Base-by-base conservation (phyloP, 2,888 invertebrate genomes). In the Sarcophaga caerulescens region DNA sequence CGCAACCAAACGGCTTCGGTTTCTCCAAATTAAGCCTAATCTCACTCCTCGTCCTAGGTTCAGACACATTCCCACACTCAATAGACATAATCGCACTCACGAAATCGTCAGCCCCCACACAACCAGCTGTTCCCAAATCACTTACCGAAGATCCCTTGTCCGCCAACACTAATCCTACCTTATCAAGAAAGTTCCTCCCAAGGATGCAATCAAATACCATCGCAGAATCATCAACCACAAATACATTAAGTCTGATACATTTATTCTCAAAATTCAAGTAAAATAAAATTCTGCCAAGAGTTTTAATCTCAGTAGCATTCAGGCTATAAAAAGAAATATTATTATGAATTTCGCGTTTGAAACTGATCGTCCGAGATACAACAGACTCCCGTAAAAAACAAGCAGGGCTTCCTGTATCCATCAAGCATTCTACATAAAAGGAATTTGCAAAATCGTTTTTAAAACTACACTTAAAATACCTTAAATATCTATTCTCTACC, bases 351-450 rank as follows among this genome's bases (percentile, higher is more conserved):
- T 35, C 35, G 35, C 35, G 35, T 35, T 8, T 35, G 6, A 35
- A 6, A 35, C 6, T 6, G 6, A 35, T 35, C 35, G 0, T 35
- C 6, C 35, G 14, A 21, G 17, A 23, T 23, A 57, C 6, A 66
- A 68, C 10, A 35, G 69, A 73, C n/a, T n/a, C 45, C 19, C 62
- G 60, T 14, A 82, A 47, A 59, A 77, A 83, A 47, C 77, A 71
- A 1, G 47, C 60, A 21, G 80, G 59, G 3, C 73, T 73, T n/a
- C 73, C 80, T 14, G 73, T 66, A 45, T 80, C 80, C 17, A 83
- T 62, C 25, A 83, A 52, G 68, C 81, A 81, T 73, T 81, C 75
- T 75, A 81, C 21, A 35, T 35, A 74, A 74, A 79, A 68, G 44
- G 45, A 23, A 60, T 17, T 23, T 47, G 47, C 35, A 62, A 25